Percentiles rank a stretch among this genome's conserved stretches.
Evolutionary conservation across 2,797 vertebrate species (phyloP).

Genomic region (Ctenopoma multispine): DNA sequence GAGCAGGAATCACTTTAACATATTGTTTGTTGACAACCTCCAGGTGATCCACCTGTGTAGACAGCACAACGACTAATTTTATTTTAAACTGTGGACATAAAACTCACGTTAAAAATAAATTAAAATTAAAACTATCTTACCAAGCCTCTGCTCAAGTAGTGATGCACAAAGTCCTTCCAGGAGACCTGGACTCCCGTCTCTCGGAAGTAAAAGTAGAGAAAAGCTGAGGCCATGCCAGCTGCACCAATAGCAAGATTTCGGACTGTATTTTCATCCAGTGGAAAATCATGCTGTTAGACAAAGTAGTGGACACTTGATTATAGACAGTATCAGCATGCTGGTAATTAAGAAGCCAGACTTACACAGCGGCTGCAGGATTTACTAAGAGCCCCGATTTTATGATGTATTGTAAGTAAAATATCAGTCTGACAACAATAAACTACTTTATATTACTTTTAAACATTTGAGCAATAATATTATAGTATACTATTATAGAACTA

Average conservation of each 20-base stretch:
- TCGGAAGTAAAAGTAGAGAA: constrained; percentile 81
- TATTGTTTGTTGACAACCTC: constrained; percentile 97
- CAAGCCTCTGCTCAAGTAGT: constrained; percentile 83
- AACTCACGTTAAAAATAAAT: not conserved
- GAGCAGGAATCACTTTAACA: constrained; percentile 91
- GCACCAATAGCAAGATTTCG: constrained; percentile 73
- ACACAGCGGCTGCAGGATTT: not conserved
- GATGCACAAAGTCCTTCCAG: constrained; percentile 86
- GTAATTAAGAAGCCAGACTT: not conserved
- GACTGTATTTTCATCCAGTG: constrained; percentile 78
- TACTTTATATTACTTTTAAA: not conserved
- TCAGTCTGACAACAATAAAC: not conserved
- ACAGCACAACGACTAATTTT: constrained; percentile 15
- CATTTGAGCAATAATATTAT: too few relatives aligned
- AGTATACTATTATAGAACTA: too few relatives aligned
- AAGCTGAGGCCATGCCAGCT: constrained; percentile 76
- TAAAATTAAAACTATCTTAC: constrained; percentile 69
- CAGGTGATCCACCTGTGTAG: constrained; percentile 89
- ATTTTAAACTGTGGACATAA: constrained; percentile 1
- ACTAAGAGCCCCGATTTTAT: not conserved
- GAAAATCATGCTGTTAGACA: constrained; percentile 78
- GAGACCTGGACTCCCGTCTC: constrained; percentile 85
- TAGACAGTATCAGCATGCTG: not conserved
- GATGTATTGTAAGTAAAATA: not conserved
- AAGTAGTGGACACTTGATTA: constrained; percentile 1